Base-by-base conservation (phyloP, 2,797 vertebrate genomes). In the Sebastes umbrosus region DNA sequence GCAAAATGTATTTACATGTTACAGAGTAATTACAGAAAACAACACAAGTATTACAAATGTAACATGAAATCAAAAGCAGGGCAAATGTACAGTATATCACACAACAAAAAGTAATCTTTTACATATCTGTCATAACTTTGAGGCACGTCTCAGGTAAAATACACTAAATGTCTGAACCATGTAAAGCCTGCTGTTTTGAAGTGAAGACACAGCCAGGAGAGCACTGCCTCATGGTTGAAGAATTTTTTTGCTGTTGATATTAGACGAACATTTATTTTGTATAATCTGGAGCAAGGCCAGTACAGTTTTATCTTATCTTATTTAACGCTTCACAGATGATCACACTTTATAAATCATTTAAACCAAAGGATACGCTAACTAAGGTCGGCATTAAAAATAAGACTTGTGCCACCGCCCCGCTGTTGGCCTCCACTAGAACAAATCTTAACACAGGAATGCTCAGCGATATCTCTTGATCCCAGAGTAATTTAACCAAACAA, bases 401-500 rank as follows among this genome's bases (percentile, higher is more conserved):
- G n/a, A 27, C 20, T 34, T 6, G 9, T 69, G 39, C 63, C 46
- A 77, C 24, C n/a, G 58, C 50, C 74, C 65, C 50, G 2, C 24
- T 12, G n/a, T 39, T 80, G 85, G 52, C 83, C 78, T 77, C 25
- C 9, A 11, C 24, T 7, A 46, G 29, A 77, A 63, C 27, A 72
- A 74, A 70, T 20, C 67, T 52, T 10, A 29, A 68, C 32, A 22
- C 39, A 90, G 75, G 85, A 87, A 92, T 85, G 84, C 75, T 69
- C 66, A 50, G 24, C 78, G 80, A 85, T 84, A 74, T 84, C 27
- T 36, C 50, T 57, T 81, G 75, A 90, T 77, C 75, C 69, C 36
- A 11, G 46, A 32, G 31, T 77, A 79, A 85, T 80, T 73, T 68
- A 90, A 84, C 71, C 64, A 91, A 92, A 92, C 73, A 90, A 87